phyloP scores from a whole-genome alignment of 64 coral and sea anemone genomes.

The Actinia equina region DNA sequence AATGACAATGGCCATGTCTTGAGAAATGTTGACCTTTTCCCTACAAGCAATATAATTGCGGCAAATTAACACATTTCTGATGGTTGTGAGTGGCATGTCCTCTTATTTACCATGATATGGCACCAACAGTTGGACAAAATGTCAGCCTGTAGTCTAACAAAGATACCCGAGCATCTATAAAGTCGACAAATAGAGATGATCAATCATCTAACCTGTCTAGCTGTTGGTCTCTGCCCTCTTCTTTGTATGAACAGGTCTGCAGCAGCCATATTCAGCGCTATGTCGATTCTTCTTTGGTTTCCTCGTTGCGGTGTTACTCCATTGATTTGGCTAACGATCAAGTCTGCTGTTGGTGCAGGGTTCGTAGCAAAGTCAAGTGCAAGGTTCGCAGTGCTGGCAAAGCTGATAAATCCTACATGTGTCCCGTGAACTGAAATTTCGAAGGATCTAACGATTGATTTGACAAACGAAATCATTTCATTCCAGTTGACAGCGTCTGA shows the following conservation, averaged over 20 bases:
- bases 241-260: slow-evolving; percentile 33
- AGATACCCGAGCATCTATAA: neutral
- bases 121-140: no score
- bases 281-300: slow-evolving; percentile 46
- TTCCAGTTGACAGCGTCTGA: slow-evolving; percentile 36
- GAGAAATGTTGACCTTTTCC: no score
- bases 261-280: slow-evolving; percentile 44
- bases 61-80: no score
- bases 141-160: no score
- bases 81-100: no score
- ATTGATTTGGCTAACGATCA: slow-evolving; percentile 28
- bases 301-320: slow-evolving; percentile 27
- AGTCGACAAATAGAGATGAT: neutral
- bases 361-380: slow-evolving; percentile 49
- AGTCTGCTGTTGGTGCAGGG: slow-evolving; percentile 5
- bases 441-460: slow-evolving; percentile 19
- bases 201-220: slow-evolving; percentile 56
- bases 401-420: slow-evolving; percentile 67
- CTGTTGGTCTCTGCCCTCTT: slow-evolving; percentile 37
- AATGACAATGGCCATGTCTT: no score
- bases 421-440: slow-evolving; percentile 49
- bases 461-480: slow-evolving; percentile 14
- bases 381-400: slow-evolving; percentile 44
- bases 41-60: no score
- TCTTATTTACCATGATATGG: no score